Base-by-base conservation (phyloP, 2,888 invertebrate species). In the Copidosoma aretas region DNA sequence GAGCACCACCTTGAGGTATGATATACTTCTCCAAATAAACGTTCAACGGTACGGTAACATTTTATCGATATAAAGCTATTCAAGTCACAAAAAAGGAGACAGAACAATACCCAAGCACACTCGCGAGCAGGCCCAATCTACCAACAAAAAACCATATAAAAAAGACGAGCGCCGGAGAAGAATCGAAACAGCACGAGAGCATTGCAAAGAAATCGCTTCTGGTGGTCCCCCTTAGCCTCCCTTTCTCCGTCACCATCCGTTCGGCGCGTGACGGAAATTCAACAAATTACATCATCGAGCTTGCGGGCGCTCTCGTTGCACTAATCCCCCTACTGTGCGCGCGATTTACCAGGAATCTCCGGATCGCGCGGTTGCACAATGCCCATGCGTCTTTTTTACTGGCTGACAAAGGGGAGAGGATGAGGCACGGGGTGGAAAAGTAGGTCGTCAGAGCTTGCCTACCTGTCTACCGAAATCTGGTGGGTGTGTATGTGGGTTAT, bases 221-320 rank as follows among this genome's bases (percentile, higher is more conserved):
- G 32, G 32, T 32, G 32, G 32, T 32, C 32, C 32, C 8, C 32
- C 32, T 32, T 32, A n/a, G n/a, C 8, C 32, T 32, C 3, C 32
- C 8, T 8, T 32, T 32, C 32, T 32, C 32, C 32, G 4, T 32
- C 32, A 8, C 3, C 3, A 32, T 32, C 32, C 32, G 8, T 32
- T 8, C 4, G 21, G 62, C 54, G 46, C 22, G 43, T 54, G 53
- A n/a, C 39, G 52, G 32, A 32, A 8, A 32, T 32, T 19, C n/a
- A 32, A 52, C 19, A 60, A 60, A 60, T 60, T 60, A 52, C 60
- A 52, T 21, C 32, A 52, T 32, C 60, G 17, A 39, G 24, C 46
- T 19, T 32, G 32, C 32, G 8, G n/a, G n/a, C n/a, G n/a, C n/a
- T n/a, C 8, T 32, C 8, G 32, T 32, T n/a, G 24, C 43, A n/a